These are phyloP conservation scores for Sarcophaga bullata DNA, from an alignment of 1,140 invertebrate species.

Conservation along the genomic window DNA sequence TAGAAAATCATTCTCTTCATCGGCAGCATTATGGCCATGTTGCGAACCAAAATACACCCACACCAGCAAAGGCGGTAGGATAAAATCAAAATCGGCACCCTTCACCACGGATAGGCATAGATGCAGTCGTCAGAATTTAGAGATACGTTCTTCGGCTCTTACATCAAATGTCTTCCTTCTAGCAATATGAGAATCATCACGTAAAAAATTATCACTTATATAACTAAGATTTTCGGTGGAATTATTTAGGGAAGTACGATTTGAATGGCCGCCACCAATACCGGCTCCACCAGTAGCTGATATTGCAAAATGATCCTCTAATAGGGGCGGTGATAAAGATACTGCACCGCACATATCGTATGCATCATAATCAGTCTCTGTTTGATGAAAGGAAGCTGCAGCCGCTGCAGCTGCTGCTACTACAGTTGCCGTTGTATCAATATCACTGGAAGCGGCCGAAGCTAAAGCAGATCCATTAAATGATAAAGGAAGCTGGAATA, in stretches of 20 bases:
- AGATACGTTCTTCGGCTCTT: conserved; percentile 60
- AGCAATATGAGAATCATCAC: conserved; percentile 56
- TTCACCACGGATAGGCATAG: conserved; percentile 62
- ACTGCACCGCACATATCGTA: conserved; percentile 30
- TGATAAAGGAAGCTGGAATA: not conserved
- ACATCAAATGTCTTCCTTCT: conserved; percentile 52
- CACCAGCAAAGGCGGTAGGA: conserved; percentile 43
- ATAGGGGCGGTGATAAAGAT: conserved; percentile 45
- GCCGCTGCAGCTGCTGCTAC: not conserved
- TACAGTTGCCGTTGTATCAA: not conserved
- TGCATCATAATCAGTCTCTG: conserved; percentile 20
- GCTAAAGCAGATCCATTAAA: conserved; percentile 43
- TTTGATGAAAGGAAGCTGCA: conserved; percentile 10
- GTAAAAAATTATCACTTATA: conserved; percentile 60
- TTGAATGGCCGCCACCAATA: conserved; percentile 47
- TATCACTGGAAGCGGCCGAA: conserved; percentile 13
- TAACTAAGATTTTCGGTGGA: conserved; percentile 63
- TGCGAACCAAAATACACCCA: conserved; percentile 42
- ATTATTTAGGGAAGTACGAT: conserved; percentile 61
- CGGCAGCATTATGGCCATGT: conserved; percentile 43
- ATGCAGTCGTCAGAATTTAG: conserved; percentile 62
- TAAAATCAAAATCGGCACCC: conserved; percentile 56
- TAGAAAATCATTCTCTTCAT: conserved; percentile 62
- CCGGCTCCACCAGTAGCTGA: conserved; percentile 48
- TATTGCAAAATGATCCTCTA: conserved; percentile 43